Conservation (phyloP, 2,888 invertebrate species). For the Isotomurus palustris region DNA sequence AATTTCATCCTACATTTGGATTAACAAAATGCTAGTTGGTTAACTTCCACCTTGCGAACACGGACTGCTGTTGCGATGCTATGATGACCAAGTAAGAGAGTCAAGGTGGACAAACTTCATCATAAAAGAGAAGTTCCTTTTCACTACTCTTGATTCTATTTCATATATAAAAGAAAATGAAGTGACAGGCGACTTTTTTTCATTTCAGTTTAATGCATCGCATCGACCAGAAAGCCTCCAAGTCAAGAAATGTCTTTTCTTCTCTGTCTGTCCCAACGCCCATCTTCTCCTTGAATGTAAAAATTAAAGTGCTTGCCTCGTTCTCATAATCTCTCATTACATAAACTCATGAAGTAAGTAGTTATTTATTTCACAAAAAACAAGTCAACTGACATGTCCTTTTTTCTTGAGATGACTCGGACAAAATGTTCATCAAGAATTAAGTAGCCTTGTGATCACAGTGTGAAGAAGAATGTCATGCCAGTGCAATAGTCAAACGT, state of each 20-base stretch:
- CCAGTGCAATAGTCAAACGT: no score
- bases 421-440: no score
- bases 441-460: no score
- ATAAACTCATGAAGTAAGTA: background rate
- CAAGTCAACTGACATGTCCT: background rate
- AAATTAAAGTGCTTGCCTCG: background rate
- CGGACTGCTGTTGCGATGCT: background rate
- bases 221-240: constrained; percentile 3
- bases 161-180: constrained; percentile 1
- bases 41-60: background rate
- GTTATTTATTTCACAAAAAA: background rate
- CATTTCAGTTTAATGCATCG: background rate
- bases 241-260: no score
- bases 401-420: no score
- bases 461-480: no score
- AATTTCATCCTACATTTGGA: constrained; percentile 10
- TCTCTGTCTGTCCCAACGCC: constrained; percentile 11
- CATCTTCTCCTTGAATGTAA: constrained; percentile 6
- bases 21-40: background rate
- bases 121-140: no score
- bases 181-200: constrained; percentile 37
- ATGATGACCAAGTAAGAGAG: no score
- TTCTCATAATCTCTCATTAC: constrained; percentile 4
- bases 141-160: background rate
- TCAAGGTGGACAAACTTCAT: background rate